These are phyloP conservation scores for Lagocephalus sceleratus DNA, from an alignment of 2,797 vertebrate species.

Conservation along the genomic window DNA sequence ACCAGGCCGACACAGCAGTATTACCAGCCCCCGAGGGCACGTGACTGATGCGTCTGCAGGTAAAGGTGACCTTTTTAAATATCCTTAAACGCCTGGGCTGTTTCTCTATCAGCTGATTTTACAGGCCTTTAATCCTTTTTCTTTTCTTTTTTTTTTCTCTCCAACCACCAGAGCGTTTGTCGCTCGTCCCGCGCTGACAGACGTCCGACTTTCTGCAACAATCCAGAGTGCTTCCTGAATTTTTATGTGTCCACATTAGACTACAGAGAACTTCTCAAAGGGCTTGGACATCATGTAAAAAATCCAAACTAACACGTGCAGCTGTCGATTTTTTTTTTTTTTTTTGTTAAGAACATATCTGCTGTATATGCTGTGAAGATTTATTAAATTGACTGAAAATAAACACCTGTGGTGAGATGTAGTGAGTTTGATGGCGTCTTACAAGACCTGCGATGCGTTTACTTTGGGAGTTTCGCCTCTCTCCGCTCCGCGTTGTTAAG, in stretches of 20 bases:
- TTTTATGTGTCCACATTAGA: conserved; percentile 37
- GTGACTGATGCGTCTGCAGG: conserved; percentile 80
- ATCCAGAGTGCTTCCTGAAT: conserved; percentile 69
- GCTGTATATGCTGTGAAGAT: conserved; percentile 70
- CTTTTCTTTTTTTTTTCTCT: conserved; percentile 18
- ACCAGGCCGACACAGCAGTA: conserved; percentile 94
- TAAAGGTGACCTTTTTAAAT: conserved; percentile 43
- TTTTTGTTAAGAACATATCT: conserved; percentile 64
- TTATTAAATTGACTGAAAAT: conserved; percentile 71
- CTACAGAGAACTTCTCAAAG: conserved; percentile 64
- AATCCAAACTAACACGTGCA: conserved; percentile 50
- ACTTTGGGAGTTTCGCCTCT: too few relatives aligned
- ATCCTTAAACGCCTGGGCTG: background rate
- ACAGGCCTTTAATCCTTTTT: background rate
- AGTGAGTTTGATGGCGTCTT: conserved; percentile 16
- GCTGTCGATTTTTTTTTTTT: conserved; percentile 53
- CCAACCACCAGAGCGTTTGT: conserved; percentile 30
- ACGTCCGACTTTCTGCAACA: conserved; percentile 45
- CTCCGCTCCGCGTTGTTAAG: too few relatives aligned
- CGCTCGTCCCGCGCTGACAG: conserved; percentile 25
- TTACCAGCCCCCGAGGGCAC: conserved; percentile 95
- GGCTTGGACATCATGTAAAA: conserved; percentile 62
- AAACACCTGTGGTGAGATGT: conserved; percentile 49
- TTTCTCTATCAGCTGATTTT: background rate
- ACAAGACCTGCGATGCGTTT: too few relatives aligned